Evolutionary conservation across 2,797 vertebrate species (phyloP).

Genomic region (Sardinella longiceps): DNA sequence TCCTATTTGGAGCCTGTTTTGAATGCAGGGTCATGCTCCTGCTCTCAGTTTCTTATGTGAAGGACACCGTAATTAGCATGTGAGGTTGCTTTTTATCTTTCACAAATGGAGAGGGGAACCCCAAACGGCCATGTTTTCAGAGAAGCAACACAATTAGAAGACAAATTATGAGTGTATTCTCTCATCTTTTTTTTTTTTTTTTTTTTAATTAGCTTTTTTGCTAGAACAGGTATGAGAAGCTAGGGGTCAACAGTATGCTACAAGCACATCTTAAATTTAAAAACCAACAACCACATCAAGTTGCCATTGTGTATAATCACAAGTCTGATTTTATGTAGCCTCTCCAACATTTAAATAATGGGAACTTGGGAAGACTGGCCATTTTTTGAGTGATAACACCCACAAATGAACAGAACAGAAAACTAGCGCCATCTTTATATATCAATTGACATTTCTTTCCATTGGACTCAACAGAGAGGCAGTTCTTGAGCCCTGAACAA

Average conservation of each 20-base stretch:
- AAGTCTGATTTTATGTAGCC: too few species aligned
- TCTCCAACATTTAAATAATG: too few species aligned
- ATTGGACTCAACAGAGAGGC: not conserved
- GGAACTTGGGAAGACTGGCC: not conserved
- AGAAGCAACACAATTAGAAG: slow-evolving; percentile 3
- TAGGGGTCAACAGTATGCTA: not conserved
- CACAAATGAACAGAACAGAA: not conserved
- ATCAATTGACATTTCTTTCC: not conserved
- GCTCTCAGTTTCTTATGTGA: not conserved
- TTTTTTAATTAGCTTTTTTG: not conserved
- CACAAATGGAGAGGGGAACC: not conserved
- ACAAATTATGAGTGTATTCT: not conserved
- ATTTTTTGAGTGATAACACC: not conserved
- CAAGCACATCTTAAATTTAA: too few species aligned
- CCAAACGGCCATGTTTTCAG: not conserved
- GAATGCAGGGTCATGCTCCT: slow-evolving; percentile 7
- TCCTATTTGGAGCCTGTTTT: not conserved
- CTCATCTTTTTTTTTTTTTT: not conserved
- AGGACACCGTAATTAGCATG: not conserved
- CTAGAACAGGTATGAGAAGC: not conserved
- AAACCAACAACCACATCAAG: too few species aligned
- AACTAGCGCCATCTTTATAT: not conserved
- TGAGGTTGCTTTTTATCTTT: not conserved
- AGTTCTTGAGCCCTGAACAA: not conserved
- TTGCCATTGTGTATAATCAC: too few species aligned